These are phyloP conservation scores for Oscheius sp. DNA, from an alignment of 2,888 invertebrate species.

Conservation along the genomic window DNA sequence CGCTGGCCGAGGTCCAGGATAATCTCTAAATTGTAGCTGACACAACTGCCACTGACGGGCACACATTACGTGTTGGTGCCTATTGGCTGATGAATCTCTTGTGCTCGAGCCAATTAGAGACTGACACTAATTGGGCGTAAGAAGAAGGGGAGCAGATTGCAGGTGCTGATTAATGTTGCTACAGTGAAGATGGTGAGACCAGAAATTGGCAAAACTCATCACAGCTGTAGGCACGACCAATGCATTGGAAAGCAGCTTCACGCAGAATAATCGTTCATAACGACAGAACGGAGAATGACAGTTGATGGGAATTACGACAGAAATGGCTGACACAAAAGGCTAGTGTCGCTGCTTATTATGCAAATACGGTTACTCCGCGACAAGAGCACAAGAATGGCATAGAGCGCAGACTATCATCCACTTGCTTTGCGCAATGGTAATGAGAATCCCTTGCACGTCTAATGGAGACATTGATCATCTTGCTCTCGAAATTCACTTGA, in stretches of 20 bases:
- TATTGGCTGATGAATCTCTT: not conserved
- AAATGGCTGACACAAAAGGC: conserved; percentile 18
- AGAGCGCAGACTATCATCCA: conserved; percentile 2
- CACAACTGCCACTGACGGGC: too few relatives aligned
- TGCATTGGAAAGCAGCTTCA: conserved; percentile 15
- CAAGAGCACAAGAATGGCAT: not conserved
- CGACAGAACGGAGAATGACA: not conserved
- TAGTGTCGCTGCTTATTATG: conserved; percentile 24
- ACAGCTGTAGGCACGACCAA: not conserved
- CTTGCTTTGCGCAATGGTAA: conserved; percentile 15
- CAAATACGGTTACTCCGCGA: conserved; percentile 23
- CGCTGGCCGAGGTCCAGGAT: not conserved
- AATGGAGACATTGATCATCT: conserved; percentile 21
- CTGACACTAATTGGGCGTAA: not conserved
- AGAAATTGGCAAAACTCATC: not conserved
- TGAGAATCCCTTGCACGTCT: conserved; percentile 12
- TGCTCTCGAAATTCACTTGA: not conserved
- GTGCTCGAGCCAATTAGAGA: not conserved
- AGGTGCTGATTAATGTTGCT: too few relatives aligned
- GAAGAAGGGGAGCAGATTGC: not conserved
- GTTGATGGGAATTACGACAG: conserved; percentile 11
- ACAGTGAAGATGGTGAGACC: too few relatives aligned
- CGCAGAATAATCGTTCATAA: conserved; percentile 13
- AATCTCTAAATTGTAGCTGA: not conserved
- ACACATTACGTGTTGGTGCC: not conserved